Evolutionary conservation across 1,140 invertebrate genomes (phyloP), one percentile per base, ranked within the genome.

Genomic region (Neodiprion fabricii): DNA sequence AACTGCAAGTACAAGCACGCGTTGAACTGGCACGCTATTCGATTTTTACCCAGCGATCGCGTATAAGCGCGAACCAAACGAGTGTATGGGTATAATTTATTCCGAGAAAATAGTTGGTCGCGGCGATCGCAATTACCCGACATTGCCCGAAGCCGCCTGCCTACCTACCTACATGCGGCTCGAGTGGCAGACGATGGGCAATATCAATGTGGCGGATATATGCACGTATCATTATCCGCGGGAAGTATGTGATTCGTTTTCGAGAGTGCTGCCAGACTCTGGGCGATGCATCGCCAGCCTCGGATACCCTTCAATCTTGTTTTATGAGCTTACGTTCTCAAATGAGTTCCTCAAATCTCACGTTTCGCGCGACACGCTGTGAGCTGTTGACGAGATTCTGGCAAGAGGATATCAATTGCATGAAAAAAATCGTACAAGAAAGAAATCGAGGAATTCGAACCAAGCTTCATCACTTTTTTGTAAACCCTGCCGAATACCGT

Each of bases 151-250:
- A 61, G 53, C 53, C 53, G 53, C 53, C 8, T 61, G n/a, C 53
- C 53, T 61, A 61, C 53, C 53, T 61, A 61, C 53, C 11, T 61
- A 17, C 11, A 12, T 12, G 11, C 11, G 28, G 28, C 28, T 40
- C 28, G 28, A 40, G 28, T 40, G 28, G 28, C 28, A 40, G 28
- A 40, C 53, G 53, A 61, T 12, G 11, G n/a, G 53, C 53, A 61
- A 61, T 61, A 61, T 61, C 53, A 61, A 61, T 61, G 53, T 61
- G 53, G 53, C 53, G 53, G 53, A 61, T 61, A 61, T 61, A 61
- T 61, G 53, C 53, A 61, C 53, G 53, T 61, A 61, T 61, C 53
- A 61, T 61, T 61, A 61, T 61, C 53, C 53, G 5, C 53, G 53
- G 53, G 11, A 61, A 17, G 53, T 61, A 12, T 61, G 53, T 61